Percentiles rank a stretch among this genome's conserved stretches.
Evolutionary conservation across 2,797 vertebrate genomes (phyloP).

Genomic region (Atherinosoma microstoma): DNA sequence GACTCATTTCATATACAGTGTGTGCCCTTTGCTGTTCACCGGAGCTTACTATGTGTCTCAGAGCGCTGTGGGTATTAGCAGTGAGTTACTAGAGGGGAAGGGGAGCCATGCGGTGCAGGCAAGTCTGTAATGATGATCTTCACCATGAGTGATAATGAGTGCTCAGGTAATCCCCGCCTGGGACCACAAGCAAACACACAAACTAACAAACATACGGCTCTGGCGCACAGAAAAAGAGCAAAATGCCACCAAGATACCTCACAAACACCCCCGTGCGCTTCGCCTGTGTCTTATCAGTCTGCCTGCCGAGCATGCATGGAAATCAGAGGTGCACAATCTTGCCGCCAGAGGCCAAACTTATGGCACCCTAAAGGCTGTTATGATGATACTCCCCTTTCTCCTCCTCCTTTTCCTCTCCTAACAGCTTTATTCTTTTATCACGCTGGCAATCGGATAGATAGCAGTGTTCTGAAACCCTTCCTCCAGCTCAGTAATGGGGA

Average conservation of each 20-base stretch:
- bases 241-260: conserved; percentile 44
- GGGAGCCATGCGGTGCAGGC: conserved; percentile 33
- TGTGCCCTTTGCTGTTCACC: conserved; percentile 35
- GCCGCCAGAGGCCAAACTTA: conserved; percentile 38
- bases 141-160: conserved; percentile 69
- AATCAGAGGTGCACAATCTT: conserved; percentile 63
- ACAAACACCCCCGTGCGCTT: conserved; percentile 15
- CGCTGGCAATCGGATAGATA: conserved; percentile 62
- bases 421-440: conserved; percentile 72
- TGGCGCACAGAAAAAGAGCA: conserved; percentile 7
- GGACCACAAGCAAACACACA: conserved; percentile 47
- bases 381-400: conserved; percentile 45
- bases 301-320: conserved; percentile 40
- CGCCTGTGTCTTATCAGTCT: conserved; percentile 59
- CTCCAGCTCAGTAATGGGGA: conserved; percentile 41
- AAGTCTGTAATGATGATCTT: conserved; percentile 66
- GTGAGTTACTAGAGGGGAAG: conserved; percentile 43
- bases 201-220: conserved; percentile 28
- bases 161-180: conserved; percentile 71
- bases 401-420: conserved; percentile 44
- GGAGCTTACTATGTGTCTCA: conserved; percentile 44
- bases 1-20: conserved; percentile 20
- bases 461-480: conserved; percentile 49
- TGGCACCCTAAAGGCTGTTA: conserved; percentile 49
- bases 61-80: conserved; percentile 52